phyloP scores from a whole-genome alignment of 37 sponge, comb jelly and placozoan species.

The Mnemiopsis leidyi region DNA sequence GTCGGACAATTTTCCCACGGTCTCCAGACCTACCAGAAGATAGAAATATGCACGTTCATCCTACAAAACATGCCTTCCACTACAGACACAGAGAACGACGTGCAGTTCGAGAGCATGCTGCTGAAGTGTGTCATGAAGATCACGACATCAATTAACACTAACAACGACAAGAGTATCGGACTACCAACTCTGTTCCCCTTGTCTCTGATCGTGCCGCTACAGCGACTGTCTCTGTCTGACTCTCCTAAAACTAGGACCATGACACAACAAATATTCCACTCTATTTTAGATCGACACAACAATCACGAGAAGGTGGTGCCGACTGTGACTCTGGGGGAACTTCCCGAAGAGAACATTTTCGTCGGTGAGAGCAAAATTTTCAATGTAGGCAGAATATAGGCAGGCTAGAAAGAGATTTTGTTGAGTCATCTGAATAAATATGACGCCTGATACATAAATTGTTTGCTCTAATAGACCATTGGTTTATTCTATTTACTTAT shows the following conservation, averaged over 20 bases:
- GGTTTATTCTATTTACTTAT: too few relatives aligned
- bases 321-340: slow-evolving; percentile 7
- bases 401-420: too few relatives aligned
- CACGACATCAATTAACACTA: not conserved
- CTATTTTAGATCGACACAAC: slow-evolving; percentile 21
- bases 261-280: slow-evolving; percentile 60
- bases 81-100: not conserved
- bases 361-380: not conserved
- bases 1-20: slow-evolving; percentile 32
- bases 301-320: slow-evolving; percentile 40
- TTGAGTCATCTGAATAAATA: too few relatives aligned
- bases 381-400: too few relatives aligned
- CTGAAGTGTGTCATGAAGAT: slow-evolving; percentile 60
- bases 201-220: slow-evolving; percentile 14
- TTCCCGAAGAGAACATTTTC: slow-evolving; percentile 24
- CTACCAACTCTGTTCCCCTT: slow-evolving; percentile 28
- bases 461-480: too few relatives aligned
- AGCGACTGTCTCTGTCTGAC: slow-evolving; percentile 32
- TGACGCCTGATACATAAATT: too few relatives aligned
- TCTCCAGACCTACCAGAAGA: slow-evolving; percentile 42
- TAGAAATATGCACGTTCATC: slow-evolving; percentile 44
- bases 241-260: not conserved
- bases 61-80: not conserved
- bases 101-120: slow-evolving; percentile 13
- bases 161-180: not conserved